Evolutionary conservation across 2,113 vertebrate species (phyloP).

Genomic region (Rhinoderma darwinii): DNA sequence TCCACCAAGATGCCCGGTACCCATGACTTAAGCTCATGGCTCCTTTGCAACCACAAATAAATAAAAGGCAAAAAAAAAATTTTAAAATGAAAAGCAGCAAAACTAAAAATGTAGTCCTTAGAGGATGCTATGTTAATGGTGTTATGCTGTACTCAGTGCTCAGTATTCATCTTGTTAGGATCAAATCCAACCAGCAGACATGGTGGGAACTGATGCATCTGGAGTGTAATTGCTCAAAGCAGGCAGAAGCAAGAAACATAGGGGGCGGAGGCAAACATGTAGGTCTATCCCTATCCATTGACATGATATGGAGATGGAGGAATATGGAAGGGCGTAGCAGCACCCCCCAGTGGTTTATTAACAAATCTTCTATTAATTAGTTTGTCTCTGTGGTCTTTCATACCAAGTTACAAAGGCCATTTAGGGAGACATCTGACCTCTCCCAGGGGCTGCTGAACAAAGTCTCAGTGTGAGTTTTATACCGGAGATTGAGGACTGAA

Average conservation of each 20-base stretch:
- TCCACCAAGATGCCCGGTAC: conserved; percentile 72
- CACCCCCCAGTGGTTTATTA: conserved; percentile 45
- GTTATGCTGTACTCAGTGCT: conserved; percentile 26
- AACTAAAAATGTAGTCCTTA: conserved; percentile 5
- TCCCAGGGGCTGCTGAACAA: conserved; percentile 40
- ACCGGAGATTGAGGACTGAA: neutral
- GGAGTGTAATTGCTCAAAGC: conserved; percentile 48
- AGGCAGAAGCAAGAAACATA: conserved; percentile 32
- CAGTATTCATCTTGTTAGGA: conserved; percentile 52
- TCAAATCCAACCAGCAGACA: conserved; percentile 48
- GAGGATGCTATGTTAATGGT: neutral
- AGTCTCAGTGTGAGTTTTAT: conserved; percentile 18
- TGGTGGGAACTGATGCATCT: conserved; percentile 56
- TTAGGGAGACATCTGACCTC: conserved; percentile 50
- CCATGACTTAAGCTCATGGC: conserved; percentile 70
- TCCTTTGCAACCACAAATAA: conserved; percentile 54
- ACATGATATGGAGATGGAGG: conserved; percentile 9
- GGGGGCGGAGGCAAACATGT: conserved; percentile 46
- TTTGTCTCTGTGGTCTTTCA: conserved; percentile 41
- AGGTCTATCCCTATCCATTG: conserved; percentile 38
- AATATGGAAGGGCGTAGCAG: conserved; percentile 38
- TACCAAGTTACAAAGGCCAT: conserved; percentile 27
- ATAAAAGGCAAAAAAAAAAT: conserved; percentile 41
- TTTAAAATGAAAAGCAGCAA: conserved; percentile 4
- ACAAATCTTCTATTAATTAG: conserved; percentile 46